A percentile compares a stretch with the other conserved stretches of the same genome.
Conservation (phyloP, 2,113 vertebrate species). For the Thunnus maccoyii region DNA sequence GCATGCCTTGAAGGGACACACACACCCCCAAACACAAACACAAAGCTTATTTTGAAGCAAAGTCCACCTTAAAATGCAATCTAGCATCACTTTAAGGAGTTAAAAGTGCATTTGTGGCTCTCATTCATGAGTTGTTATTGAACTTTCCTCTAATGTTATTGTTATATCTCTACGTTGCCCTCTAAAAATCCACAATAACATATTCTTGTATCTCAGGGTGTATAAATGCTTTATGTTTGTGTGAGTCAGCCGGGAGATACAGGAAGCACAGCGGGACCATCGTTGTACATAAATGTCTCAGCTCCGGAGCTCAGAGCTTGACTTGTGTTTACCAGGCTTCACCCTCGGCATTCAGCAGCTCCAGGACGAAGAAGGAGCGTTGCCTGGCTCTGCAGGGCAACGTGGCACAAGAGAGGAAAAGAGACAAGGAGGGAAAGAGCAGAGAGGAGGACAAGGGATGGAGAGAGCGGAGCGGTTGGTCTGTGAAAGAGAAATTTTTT, state of each 20-base stretch:
- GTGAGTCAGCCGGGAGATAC: neutral
- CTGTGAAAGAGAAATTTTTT: neutral
- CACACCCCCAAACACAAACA: neutral
- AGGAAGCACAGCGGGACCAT: constrained; percentile 10
- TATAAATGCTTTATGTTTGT: neutral
- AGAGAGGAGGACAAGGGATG: constrained; percentile 61
- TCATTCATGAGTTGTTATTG: constrained; percentile 1
- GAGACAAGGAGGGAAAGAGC: constrained; percentile 56
- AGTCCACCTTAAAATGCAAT: neutral
- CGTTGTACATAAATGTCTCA: constrained; percentile 10
- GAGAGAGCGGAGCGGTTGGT: constrained; percentile 43
- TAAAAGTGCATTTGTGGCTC: constrained; percentile 2
- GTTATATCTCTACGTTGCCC: too few relatives aligned
- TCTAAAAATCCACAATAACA: neutral
- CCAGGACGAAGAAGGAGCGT: constrained; percentile 24
- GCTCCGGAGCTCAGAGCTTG: constrained; percentile 7
- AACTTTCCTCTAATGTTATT: neutral
- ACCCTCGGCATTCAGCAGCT: constrained; percentile 32
- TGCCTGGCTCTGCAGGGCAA: constrained; percentile 65
- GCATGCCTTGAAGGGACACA: neutral
- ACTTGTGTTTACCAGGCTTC: constrained; percentile 47
- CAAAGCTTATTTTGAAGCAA: neutral
- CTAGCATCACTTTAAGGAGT: neutral
- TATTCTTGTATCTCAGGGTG: neutral
- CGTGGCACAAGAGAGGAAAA: constrained; percentile 74